Evolutionary conservation across 2,113 vertebrate species (phyloP).

Genomic region (Xiphorhynchus elegans): DNA sequence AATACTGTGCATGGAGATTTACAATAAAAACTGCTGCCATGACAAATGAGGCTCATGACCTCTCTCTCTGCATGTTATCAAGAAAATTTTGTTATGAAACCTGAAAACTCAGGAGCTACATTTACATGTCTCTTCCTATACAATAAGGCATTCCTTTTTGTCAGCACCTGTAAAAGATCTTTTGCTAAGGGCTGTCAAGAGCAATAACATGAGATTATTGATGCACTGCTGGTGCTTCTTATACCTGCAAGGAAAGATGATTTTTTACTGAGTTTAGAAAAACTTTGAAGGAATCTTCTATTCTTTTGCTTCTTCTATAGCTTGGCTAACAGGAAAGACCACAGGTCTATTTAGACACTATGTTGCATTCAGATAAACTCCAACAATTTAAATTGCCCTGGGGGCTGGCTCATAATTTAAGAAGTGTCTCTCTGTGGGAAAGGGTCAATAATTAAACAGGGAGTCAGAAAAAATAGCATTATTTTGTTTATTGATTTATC

Average conservation of each 20-base stretch:
- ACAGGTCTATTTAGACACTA: not conserved
- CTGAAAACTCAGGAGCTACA: not conserved
- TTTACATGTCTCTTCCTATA: rapidly evolving
- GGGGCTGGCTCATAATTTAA: not conserved
- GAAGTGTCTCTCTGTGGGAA: not conserved
- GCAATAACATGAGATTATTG: not conserved
- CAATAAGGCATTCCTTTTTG: not conserved
- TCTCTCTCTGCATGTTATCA: not conserved
- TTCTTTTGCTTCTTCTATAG: not conserved
- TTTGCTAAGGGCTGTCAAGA: not conserved
- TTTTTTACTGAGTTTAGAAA: not conserved
- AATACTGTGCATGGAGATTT: not conserved
- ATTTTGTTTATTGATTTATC: not conserved
- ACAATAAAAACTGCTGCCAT: not conserved
- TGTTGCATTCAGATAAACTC: not conserved
- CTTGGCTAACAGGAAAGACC: not conserved
- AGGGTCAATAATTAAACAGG: not conserved
- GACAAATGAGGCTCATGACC: not conserved
- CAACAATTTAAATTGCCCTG: rapidly evolving
- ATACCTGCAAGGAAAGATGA: not conserved
- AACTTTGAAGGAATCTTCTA: not conserved
- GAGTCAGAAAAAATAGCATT: not conserved
- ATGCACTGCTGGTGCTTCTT: not conserved
- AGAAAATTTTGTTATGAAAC: not conserved
- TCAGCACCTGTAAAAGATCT: not conserved